Base-by-base conservation (phyloP, 2,797 vertebrate genomes). In the Chanos chanos region DNA sequence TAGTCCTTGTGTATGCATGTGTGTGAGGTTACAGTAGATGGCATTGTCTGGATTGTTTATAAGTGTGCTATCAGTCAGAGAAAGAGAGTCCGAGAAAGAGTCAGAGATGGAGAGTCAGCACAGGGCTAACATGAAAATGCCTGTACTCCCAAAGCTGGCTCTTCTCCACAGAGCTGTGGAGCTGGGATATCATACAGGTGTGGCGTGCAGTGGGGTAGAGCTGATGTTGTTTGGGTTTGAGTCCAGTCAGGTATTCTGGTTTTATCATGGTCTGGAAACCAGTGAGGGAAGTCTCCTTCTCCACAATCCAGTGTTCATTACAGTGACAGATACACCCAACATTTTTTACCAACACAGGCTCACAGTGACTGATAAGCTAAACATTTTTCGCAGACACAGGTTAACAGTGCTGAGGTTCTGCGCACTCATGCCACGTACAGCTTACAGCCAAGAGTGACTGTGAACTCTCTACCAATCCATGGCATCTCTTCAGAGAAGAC, bases 211-310 rank as follows among this genome's bases (percentile, higher is more conserved):
- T 67, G 81, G 74, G 67, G 78, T 73, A 75, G 67, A 71, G 64
- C 76, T 89, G 86, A 89, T 88, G 79, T 85, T 90, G 87, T 91
- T 91, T 83, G 76, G 89, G 74, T 83, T 88, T 89, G 81, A 71
- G 76, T 83, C 82, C 81, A 87, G 77, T 82, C 76, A 82, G 87
- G 87, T 91, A 87, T 89, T 71, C 81, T 67, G 36, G 71, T 60
- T 78, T 84, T 89, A 89, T 92, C 89, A 74, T 85, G 65, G 66
- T 56, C 64, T 55, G 41, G 75, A 85, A 87, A 87, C 72, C 76
- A 81, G 83, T 86, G 81, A 82, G 78, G 67, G 61, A 27, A 77
- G 85, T 77, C n/a, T n/a, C 83, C 84, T 86, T 87, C 30, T 75
- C 75, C 83, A 86, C 80, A 76, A 77, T n/a, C n/a, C n/a, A 49